phyloP scores from a whole-genome alignment of 2,797 vertebrate species.

The Sebastes oblongus region DNA sequence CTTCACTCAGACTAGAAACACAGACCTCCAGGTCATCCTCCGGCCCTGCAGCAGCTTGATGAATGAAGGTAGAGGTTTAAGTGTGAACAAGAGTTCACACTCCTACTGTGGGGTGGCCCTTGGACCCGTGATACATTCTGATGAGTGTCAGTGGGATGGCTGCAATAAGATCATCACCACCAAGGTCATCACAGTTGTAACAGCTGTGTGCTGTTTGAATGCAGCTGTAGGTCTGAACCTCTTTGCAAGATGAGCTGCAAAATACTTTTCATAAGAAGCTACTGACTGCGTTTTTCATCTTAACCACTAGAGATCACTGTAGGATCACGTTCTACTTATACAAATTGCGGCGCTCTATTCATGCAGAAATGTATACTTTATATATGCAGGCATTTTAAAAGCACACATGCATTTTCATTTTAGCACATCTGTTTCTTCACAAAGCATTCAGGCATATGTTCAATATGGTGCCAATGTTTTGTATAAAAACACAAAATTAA shows the following conservation, averaged over 20 bases:
- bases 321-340: neutral
- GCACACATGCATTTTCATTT: neutral
- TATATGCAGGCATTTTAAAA: neutral
- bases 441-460: neutral
- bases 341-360: neutral
- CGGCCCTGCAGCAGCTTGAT: neutral
- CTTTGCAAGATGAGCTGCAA: neutral
- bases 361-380: neutral
- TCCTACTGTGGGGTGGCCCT: slow-evolving; percentile 20
- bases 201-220: neutral
- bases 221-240: neutral
- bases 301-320: slow-evolving; percentile 54
- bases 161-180: slow-evolving; percentile 7
- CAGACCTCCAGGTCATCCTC: neutral
- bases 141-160: slow-evolving; percentile 27
- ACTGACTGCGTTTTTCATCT: neutral
- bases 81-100: slow-evolving; percentile 12
- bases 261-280: neutral
- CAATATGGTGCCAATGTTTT: neutral
- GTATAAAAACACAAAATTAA: neutral
- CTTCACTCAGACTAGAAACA: neutral
- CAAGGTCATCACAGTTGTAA: slow-evolving; percentile 21
- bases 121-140: slow-evolving; percentile 9
- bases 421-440: neutral
- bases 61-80: slow-evolving; percentile 1